These are phyloP conservation scores for Zonitis immaculata DNA, from an alignment of 2,888 invertebrate genomes.

Conservation along the genomic window DNA sequence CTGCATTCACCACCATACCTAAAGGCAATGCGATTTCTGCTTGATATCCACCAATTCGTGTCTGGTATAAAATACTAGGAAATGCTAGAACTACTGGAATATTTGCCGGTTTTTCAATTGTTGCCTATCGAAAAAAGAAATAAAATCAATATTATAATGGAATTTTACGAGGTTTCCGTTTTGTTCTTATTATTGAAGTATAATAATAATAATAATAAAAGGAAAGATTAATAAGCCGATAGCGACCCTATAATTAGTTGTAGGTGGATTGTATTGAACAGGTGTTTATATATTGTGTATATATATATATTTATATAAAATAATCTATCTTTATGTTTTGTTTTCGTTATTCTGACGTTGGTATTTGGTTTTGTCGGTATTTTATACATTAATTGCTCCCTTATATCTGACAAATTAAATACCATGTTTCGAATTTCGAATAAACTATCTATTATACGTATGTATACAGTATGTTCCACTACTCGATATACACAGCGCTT, in stretches of 20 bases:
- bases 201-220: neutral
- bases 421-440: constrained; percentile 34
- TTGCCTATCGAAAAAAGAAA: too few species aligned
- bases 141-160: constrained; percentile 27
- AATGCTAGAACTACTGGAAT: constrained; percentile 78
- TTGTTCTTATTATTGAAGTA: constrained; percentile 6
- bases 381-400: constrained; percentile 37
- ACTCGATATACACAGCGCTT: too few species aligned
- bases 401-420: constrained; percentile 36
- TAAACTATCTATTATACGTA: constrained; percentile 23
- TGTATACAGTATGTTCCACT: constrained; percentile 9
- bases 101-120: constrained; percentile 75
- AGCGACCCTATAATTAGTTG: constrained; percentile 20
- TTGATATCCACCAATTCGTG: constrained; percentile 64
- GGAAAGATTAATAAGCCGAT: constrained; percentile 18
- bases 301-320: too few species aligned
- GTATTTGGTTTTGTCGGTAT: constrained; percentile 14
- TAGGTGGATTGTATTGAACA: constrained; percentile 17
- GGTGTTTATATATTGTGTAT: constrained; percentile 17
- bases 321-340: constrained; percentile 29
- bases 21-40: constrained; percentile 66
- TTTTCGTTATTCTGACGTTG: constrained; percentile 1
- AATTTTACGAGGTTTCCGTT: neutral
- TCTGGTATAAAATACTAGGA: constrained; percentile 69
- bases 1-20: constrained; percentile 82